A percentile compares a stretch with the other conserved stretches of the same genome.
Conservation (phyloP, 2,888 invertebrate genomes). For the Meiosimyza platycephala region DNA sequence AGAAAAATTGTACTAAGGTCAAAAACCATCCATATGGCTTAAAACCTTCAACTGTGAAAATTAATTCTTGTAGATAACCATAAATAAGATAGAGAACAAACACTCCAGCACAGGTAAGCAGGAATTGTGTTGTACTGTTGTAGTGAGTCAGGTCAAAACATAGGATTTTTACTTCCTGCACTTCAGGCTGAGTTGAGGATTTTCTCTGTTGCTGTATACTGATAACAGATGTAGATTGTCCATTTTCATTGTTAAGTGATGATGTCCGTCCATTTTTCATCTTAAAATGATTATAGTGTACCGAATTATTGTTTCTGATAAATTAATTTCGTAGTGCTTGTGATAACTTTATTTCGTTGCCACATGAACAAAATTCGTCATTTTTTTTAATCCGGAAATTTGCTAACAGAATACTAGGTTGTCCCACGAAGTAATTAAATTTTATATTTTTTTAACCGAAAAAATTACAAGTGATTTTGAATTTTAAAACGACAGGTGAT, state of each 20-base stretch:
- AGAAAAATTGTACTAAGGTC: slow-evolving; percentile 90
- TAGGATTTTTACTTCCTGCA: slow-evolving; percentile 73
- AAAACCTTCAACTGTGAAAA: slow-evolving; percentile 91
- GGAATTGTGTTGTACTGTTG: slow-evolving; percentile 75
- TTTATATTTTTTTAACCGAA: too few species aligned
- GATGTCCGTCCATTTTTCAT: slow-evolving; percentile 10
- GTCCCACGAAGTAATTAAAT: too few species aligned
- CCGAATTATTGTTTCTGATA: background rate
- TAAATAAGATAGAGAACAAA: slow-evolving; percentile 90
- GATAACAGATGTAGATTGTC: background rate
- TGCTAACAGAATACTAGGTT: too few species aligned
- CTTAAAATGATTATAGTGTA: background rate
- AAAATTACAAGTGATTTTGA: too few species aligned
- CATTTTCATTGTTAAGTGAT: background rate
- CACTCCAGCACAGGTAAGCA: slow-evolving; percentile 81
- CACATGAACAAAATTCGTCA: too few species aligned
- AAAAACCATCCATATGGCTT: slow-evolving; percentile 92
- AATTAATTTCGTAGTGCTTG: background rate
- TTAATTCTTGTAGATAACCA: slow-evolving; percentile 91
- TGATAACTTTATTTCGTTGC: too few species aligned
- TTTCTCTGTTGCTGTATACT: slow-evolving; percentile 29
- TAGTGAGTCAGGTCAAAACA: slow-evolving; percentile 79
- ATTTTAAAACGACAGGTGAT: too few species aligned
- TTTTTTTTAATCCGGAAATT: too few species aligned
- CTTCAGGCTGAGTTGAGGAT: slow-evolving; percentile 26